Conservation (phyloP, 2,113 vertebrate genomes). For the Hippocampus mohnikei region DNA sequence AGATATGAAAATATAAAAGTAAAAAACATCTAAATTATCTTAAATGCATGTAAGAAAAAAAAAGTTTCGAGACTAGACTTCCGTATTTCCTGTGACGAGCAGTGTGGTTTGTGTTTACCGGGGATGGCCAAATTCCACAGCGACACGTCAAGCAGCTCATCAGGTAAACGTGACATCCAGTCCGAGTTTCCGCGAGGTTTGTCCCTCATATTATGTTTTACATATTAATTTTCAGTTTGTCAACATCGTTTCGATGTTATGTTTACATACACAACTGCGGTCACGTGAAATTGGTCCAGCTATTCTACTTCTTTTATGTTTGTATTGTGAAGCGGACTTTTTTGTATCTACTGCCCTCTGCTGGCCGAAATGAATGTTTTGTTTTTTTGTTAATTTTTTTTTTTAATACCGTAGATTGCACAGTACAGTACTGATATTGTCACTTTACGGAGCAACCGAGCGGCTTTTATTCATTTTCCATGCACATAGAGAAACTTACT, state of each 20-base stretch:
- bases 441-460: too few relatives aligned
- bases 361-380: neutral
- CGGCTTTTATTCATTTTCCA: too few relatives aligned
- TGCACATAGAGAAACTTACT: too few relatives aligned
- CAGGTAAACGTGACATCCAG: conserved; percentile 62
- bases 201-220: conserved; percentile 18
- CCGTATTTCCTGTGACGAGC: too few relatives aligned
- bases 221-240: neutral
- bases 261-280: neutral
- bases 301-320: neutral
- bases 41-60: too few relatives aligned
- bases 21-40: too few relatives aligned
- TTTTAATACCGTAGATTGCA: too few relatives aligned
- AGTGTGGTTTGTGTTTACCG: conserved; percentile 30
- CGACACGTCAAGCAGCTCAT: conserved; percentile 45
- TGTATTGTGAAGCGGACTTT: neutral
- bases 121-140: conserved; percentile 61
- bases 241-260: neutral
- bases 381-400: too few relatives aligned
- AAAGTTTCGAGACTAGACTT: too few relatives aligned
- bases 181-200: conserved; percentile 23
- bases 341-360: neutral
- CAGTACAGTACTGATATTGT: neutral
- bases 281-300: neutral
- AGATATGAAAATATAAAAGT: too few relatives aligned